Evolutionary conservation across 30 jellyfish, hydroid and myxozoan species (phyloP), one percentile per base, ranked within the genome.

Genomic region (Hydractinia echinata): DNA sequence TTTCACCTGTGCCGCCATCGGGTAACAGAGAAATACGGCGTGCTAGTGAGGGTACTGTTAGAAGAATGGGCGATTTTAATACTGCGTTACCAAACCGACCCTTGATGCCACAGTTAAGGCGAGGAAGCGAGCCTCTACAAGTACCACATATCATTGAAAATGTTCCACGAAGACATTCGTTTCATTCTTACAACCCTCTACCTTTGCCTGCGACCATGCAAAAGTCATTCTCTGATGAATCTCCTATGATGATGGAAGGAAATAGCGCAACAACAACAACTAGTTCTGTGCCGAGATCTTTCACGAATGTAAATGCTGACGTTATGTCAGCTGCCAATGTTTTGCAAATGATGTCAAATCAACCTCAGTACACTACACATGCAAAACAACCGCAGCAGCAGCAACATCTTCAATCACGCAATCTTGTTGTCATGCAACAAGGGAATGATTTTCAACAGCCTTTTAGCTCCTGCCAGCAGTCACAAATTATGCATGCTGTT

Each of bases 21-120:
- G 73, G 79, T 7, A 78, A 89, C 4, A 81, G 83, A 61, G 96
- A 94, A 56, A 18, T 51, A 18, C 84, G 96, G 52, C 85, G 96
- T 3, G 96, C 98, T 8, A 92, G 96, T 72, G 98, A 92, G 19
- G 96, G 98, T 8, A 92, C 76, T 53, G 96, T 86, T 1, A 77
- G 89, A 21, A 80, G 96, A n/a, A 77, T 86, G 16, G 85, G 98
- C 62, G 96, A 92, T 81, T 70, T 61, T 8, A 53, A 51, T n/a
- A 76, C 76, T 18, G 87, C 88, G 56, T 88, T 86, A 5, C 66
- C 85, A n/a, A 74, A 54, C 67, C 70, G 19, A 15, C 87, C 69
- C 52, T 72, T 58, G 14, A 72, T 52, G 55, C 54, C 71, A 20
- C 86, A 86, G 21, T 69, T 72, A 19, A 89, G 98, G 44, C 96